phyloP scores from a whole-genome alignment of 2,113 vertebrate species.

The Lethenteron reissneri region DNA sequence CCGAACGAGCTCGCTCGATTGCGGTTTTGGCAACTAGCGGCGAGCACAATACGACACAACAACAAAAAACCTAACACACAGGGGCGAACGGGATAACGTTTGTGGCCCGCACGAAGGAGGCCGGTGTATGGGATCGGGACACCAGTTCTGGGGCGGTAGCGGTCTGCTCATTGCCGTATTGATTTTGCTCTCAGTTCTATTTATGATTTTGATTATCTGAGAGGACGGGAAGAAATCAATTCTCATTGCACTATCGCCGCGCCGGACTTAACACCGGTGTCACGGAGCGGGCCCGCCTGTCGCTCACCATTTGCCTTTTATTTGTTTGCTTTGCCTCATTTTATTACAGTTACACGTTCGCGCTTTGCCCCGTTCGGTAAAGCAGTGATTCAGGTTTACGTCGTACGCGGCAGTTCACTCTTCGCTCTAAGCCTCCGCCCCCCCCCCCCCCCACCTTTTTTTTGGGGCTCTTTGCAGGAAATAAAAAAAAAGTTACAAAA shows the following conservation, averaged over 20 bases:
- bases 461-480: constrained; percentile 10
- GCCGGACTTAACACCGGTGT: neutral
- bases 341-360: neutral
- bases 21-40: too few species aligned
- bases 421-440: neutral
- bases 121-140: too few species aligned
- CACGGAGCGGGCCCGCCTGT: neutral
- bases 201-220: constrained; percentile 5
- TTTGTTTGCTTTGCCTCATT: constrained; percentile 6
- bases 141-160: too few species aligned
- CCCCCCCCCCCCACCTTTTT: neutral
- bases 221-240: neutral
- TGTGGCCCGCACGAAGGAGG: too few species aligned
- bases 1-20: too few species aligned
- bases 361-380: too few species aligned
- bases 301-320: constrained; percentile 4
- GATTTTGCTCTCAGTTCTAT: constrained; percentile 4
- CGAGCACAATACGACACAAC: too few species aligned
- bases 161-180: neutral
- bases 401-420: constrained; percentile 9
- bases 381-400: too few species aligned
- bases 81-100: too few species aligned
- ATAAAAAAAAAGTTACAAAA: constrained; percentile 9
- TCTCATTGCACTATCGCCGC: neutral
- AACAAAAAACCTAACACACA: too few species aligned